These are phyloP conservation scores for Phania funesta DNA, from an alignment of 2,888 invertebrate species.

Conservation along the genomic window DNA sequence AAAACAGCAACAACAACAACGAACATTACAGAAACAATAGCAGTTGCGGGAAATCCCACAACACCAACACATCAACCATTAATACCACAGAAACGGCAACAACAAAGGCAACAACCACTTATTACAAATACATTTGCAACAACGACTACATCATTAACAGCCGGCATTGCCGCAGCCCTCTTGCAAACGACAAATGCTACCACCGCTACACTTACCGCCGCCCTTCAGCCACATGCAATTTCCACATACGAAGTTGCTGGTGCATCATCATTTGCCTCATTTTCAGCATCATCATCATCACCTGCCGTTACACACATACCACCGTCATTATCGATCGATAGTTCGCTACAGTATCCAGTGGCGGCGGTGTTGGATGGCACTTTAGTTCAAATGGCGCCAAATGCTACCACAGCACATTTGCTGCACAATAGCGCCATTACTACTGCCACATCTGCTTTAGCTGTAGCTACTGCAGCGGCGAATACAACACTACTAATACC, in stretches of 20 bases:
- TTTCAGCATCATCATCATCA: slow-evolving; percentile 48
- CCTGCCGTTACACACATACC: slow-evolving; percentile 59
- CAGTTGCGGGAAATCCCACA: slow-evolving; percentile 8
- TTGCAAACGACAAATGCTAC: slow-evolving; percentile 58
- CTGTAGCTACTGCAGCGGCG: slow-evolving; percentile 59
- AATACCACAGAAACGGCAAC: slow-evolving; percentile 25
- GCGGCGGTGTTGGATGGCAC: slow-evolving; percentile 69
- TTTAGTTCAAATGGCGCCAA: slow-evolving; percentile 63
- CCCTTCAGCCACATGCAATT: slow-evolving; percentile 54
- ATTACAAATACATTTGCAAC: slow-evolving; percentile 50
- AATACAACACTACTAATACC: slow-evolving; percentile 70
- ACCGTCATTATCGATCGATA: slow-evolving; percentile 56
- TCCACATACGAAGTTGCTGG: slow-evolving; percentile 23
- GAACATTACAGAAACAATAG: slow-evolving; percentile 17
- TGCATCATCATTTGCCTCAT: slow-evolving; percentile 8
- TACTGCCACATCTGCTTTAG: slow-evolving; percentile 60
- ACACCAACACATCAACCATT: slow-evolving; percentile 20
- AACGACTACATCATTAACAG: slow-evolving; percentile 57
- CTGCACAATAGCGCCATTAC: slow-evolving; percentile 65
- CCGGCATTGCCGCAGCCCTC: slow-evolving; percentile 67
- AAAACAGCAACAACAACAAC: slow-evolving; percentile 19
- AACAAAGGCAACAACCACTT: slow-evolving; percentile 39
- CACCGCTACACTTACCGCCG: slow-evolving; percentile 62
- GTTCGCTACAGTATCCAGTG: slow-evolving; percentile 60
- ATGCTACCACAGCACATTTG: slow-evolving; percentile 56